A percentile compares a stretch with the other conserved stretches of the same genome.
Conservation (phyloP, 2,113 vertebrate species). For the Synodontis membranacea region DNA sequence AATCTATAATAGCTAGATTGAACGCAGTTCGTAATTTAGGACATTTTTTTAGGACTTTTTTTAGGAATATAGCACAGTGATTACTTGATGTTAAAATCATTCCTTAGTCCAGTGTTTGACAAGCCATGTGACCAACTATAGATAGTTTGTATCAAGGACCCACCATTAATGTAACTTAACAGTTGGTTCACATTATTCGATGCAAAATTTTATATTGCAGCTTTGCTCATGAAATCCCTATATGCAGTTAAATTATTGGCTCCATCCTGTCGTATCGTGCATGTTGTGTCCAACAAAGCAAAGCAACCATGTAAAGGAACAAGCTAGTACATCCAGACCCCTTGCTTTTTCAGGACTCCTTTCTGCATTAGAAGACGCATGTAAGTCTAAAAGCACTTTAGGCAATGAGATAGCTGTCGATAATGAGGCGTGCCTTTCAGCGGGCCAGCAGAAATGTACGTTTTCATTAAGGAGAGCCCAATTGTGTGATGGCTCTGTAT, state of each 20-base stretch:
- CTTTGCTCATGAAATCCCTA: background rate
- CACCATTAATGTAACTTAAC: background rate
- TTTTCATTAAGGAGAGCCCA: conserved; percentile 68
- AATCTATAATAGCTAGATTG: background rate
- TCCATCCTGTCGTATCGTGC: background rate
- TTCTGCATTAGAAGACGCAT: conserved; percentile 66
- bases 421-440: conserved; percentile 72
- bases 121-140: background rate
- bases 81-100: background rate
- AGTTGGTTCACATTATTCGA: background rate
- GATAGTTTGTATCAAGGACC: background rate
- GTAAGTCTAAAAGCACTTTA: conserved; percentile 75
- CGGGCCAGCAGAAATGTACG: conserved; percentile 65
- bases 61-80: too few species aligned
- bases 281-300: background rate
- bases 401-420: conserved; percentile 71
- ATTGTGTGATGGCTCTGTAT: conserved; percentile 64
- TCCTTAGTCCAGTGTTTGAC: background rate
- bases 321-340: conserved; percentile 17
- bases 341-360: background rate
- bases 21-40: background rate
- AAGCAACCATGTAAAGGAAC: conserved; percentile 1
- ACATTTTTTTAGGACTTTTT: background rate
- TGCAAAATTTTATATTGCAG: background rate
- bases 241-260: background rate